Evolutionary conservation across 2,888 invertebrate genomes (phyloP).

Genomic region (Oligia latruncula): DNA sequence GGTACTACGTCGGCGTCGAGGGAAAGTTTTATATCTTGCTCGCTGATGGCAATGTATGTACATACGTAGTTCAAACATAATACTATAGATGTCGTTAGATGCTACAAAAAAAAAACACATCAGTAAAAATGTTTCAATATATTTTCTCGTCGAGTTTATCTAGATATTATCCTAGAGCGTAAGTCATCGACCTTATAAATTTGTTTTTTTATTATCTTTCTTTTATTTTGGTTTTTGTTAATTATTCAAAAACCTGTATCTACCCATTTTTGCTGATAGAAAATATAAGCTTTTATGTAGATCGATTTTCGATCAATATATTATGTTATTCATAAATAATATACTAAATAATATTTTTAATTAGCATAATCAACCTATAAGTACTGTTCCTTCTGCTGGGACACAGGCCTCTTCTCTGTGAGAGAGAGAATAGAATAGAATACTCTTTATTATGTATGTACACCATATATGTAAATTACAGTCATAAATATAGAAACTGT

Average conservation of each 20-base stretch:
- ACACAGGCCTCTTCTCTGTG: no score
- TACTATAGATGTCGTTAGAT: conserved; percentile 44
- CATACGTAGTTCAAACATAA: conserved; percentile 20
- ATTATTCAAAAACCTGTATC: background rate
- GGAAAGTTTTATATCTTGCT: conserved; percentile 3
- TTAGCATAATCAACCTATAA: no score
- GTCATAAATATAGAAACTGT: no score
- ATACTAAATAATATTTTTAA: no score
- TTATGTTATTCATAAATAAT: background rate
- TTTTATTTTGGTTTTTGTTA: background rate
- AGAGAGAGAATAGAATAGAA: no score
- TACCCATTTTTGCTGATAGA: no score
- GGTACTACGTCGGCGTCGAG: conserved; percentile 42
- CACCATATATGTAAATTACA: no score
- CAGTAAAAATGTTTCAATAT: background rate
- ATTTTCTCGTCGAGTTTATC: background rate
- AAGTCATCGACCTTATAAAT: background rate
- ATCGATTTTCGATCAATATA: background rate
- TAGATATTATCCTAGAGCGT: background rate
- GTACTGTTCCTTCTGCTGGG: no score
- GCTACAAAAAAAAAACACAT: background rate
- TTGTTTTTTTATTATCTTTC: background rate
- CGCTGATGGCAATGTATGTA: background rate
- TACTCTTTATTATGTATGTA: no score
- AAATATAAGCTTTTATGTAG: background rate